Conservation (phyloP, 2,888 invertebrate species). For the Ferrisia virgata region DNA sequence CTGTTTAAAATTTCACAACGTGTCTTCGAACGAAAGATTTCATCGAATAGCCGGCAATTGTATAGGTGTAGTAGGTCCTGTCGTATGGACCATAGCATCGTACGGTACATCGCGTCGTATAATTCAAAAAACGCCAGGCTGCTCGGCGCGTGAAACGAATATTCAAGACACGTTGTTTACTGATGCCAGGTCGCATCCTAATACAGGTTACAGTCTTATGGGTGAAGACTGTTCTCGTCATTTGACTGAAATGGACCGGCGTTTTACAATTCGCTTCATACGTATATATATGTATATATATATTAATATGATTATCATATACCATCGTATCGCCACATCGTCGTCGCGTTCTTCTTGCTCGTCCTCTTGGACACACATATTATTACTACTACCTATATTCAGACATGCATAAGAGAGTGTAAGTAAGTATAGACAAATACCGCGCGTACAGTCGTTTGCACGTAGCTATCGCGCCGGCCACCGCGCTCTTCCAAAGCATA, state of each 20-base stretch:
- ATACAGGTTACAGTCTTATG: slow-evolving; percentile 28
- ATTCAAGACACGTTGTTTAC: slow-evolving; percentile 28
- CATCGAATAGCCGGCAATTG: not conserved
- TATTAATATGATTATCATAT: slow-evolving; percentile 34
- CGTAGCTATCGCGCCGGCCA: slow-evolving; percentile 8
- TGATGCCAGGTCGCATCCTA: slow-evolving; percentile 41
- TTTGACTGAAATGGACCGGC: slow-evolving; percentile 22
- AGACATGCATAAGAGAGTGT: too few relatives aligned
- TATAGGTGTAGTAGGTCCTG: not conserved
- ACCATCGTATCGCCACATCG: not conserved
- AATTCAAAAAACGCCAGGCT: not conserved
- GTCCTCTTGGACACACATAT: not conserved
- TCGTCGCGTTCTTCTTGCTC: not conserved
- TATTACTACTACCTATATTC: too few relatives aligned
- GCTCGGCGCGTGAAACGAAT: not conserved
- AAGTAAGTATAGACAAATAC: not conserved
- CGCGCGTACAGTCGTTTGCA: slow-evolving; percentile 22
- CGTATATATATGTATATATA: too few relatives aligned
- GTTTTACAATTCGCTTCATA: slow-evolving; percentile 23
- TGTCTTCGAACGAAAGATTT: not conserved
- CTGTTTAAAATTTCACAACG: not conserved
- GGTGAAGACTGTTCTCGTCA: slow-evolving; percentile 19
- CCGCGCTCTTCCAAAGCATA: slow-evolving; percentile 8
- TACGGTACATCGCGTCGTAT: not conserved
- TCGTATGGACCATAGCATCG: not conserved